Evolutionary conservation across 1,140 invertebrate species (phyloP).

Genomic region (Brachionus paranguensis): DNA sequence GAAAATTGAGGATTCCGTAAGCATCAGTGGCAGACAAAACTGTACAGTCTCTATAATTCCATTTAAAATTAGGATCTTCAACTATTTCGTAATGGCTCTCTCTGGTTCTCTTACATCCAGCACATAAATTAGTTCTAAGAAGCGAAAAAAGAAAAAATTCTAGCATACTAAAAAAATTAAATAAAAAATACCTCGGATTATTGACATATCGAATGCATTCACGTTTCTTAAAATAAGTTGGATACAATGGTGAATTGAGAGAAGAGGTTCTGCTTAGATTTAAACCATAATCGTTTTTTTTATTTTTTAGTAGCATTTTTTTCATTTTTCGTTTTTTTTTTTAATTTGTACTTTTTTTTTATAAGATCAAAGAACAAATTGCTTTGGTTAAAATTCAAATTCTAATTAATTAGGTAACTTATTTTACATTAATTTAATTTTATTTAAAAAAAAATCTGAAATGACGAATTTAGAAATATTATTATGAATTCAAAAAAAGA

Average conservation of each 20-base stretch:
- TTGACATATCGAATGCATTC: constrained; percentile 18
- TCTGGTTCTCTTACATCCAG: neutral
- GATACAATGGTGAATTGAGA: neutral
- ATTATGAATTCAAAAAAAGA: neutral
- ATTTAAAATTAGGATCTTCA: constrained; percentile 5
- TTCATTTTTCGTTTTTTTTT: neutral
- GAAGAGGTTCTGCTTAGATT: neutral
- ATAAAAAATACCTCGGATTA: neutral
- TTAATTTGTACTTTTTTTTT: neutral
- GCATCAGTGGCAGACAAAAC: neutral
- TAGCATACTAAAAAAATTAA: too few species aligned
- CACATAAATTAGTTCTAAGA: neutral
- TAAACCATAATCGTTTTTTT: neutral
- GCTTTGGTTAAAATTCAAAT: neutral
- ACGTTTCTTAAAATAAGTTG: neutral
- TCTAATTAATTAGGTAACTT: neutral
- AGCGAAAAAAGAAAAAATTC: neutral
- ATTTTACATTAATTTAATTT: neutral
- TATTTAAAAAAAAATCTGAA: neutral
- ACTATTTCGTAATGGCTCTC: neutral
- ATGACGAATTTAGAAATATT: neutral
- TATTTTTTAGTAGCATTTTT: neutral
- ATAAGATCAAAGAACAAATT: neutral
- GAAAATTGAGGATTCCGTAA: constrained; percentile 21
- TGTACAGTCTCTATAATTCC: constrained; percentile 30